A percentile compares a stretch with the other conserved stretches of the same genome.
phyloP scores from a whole-genome alignment of 2,888 invertebrate species.

The Drosophila siamana region DNA sequence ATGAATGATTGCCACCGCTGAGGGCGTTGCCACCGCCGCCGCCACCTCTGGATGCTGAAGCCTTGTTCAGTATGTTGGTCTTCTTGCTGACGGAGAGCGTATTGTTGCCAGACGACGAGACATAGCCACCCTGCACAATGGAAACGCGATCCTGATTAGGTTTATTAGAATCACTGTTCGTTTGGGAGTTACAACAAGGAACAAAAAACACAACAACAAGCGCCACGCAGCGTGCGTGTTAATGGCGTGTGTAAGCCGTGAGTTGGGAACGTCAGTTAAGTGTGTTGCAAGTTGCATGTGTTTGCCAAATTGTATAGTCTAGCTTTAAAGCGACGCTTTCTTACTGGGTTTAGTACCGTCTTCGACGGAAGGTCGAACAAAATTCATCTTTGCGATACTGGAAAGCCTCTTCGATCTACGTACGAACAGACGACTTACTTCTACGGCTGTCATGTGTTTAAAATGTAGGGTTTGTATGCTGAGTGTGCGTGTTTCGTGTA shows the following conservation, averaged over 20 bases:
- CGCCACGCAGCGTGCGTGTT: conserved; percentile 84
- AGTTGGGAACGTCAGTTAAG: neutral
- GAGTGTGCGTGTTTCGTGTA: neutral
- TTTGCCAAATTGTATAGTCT: no score
- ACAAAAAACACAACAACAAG: conserved; percentile 83
- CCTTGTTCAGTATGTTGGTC: conserved; percentile 92
- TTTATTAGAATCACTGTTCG: conserved; percentile 84
- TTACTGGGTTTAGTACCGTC: no score
- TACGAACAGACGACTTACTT: neutral
- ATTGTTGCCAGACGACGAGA: conserved; percentile 86
- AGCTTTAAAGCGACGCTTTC: no score
- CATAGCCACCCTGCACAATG: conserved; percentile 89
- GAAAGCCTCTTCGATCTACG: neutral
- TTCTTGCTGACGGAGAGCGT: conserved; percentile 91
- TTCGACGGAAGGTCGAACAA: no score
- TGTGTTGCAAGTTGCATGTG: conserved; percentile 4
- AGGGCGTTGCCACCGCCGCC: conserved; percentile 76
- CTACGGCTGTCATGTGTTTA: neutral
- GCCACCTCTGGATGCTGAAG: conserved; percentile 86
- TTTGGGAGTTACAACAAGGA: conserved; percentile 63
- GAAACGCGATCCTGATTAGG: conserved; percentile 88
- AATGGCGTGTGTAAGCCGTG: conserved; percentile 59
- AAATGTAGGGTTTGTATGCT: neutral
- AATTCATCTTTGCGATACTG: no score
- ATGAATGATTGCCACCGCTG: conserved; percentile 57